A percentile compares a stretch with the other conserved stretches of the same genome.
phyloP scores from a whole-genome alignment of 2,797 vertebrate genomes.

The Fratercula arctica region DNA sequence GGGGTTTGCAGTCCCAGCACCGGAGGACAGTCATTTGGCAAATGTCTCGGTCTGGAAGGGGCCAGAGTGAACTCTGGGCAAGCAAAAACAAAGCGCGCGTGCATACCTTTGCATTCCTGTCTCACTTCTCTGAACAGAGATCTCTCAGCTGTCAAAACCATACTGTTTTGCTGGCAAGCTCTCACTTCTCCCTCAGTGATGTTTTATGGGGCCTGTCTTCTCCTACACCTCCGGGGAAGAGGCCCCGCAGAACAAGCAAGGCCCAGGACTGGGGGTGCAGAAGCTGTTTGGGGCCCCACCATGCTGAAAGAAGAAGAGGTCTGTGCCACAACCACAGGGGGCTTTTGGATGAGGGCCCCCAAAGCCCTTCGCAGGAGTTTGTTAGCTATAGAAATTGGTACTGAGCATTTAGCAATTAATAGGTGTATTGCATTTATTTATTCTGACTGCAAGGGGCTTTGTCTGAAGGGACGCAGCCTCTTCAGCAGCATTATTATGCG shows the following conservation, averaged over 20 bases:
- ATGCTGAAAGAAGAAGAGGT: not conserved
- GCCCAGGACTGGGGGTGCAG: fast-evolving
- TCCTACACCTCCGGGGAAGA: not conserved
- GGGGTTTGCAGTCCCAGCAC: not conserved
- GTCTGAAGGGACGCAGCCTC: not conserved
- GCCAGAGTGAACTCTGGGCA: not conserved
- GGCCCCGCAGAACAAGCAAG: not conserved
- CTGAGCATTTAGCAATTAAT: not conserved
- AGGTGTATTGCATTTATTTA: not conserved
- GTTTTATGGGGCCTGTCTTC: not conserved
- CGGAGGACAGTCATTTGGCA: not conserved
- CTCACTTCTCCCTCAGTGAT: not conserved
- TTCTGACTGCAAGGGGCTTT: not conserved
- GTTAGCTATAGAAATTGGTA: not conserved
- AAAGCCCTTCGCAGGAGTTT: not conserved
- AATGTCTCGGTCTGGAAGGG: not conserved
- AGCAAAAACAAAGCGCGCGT: fast-evolving
- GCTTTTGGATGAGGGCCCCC: not conserved
- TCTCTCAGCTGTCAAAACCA: not conserved
- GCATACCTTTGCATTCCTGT: not conserved
- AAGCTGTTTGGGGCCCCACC: not conserved
- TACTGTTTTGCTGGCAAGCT: not conserved
- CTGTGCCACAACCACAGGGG: not conserved
- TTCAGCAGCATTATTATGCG: not conserved
- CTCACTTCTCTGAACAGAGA: not conserved